Conservation (phyloP, 1,140 invertebrate genomes). For the Chrysoperla carnea region DNA sequence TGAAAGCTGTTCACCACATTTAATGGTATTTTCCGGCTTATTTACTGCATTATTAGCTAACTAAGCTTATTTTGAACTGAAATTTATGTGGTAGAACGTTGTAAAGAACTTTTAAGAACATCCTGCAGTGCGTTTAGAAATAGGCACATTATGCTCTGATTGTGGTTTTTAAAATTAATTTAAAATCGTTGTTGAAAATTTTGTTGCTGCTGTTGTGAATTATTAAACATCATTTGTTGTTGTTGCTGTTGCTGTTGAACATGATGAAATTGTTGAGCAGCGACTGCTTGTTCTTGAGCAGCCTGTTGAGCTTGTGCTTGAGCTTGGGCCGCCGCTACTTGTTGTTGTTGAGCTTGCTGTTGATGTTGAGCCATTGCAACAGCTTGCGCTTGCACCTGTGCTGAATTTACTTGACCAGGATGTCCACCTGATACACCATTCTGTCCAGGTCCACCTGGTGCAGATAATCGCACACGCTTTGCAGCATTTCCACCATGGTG, state of each 20-base stretch:
- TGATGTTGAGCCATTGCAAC: slow-evolving; percentile 8
- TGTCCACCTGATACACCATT: neutral
- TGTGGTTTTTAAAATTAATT: neutral
- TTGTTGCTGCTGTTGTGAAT: slow-evolving; percentile 32
- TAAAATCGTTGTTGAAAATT: slow-evolving; percentile 44
- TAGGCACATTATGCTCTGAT: too few relatives aligned
- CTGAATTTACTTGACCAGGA: slow-evolving; percentile 10
- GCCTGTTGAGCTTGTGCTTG: slow-evolving; percentile 18
- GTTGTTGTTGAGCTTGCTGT: slow-evolving; percentile 7
- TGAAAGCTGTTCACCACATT: too few relatives aligned
- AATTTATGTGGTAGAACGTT: too few relatives aligned
- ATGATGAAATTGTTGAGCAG: slow-evolving; percentile 23
- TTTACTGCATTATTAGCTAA: too few relatives aligned
- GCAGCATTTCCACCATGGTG: slow-evolving; percentile 35
- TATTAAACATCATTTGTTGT: slow-evolving; percentile 41
- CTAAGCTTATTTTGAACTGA: too few relatives aligned
- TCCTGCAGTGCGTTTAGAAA: too few relatives aligned
- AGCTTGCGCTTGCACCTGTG: slow-evolving; percentile 2
- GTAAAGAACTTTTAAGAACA: too few relatives aligned
- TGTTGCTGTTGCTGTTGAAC: slow-evolving; percentile 32
- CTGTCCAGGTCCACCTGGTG: slow-evolving; percentile 17
- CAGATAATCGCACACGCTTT: slow-evolving; percentile 36
- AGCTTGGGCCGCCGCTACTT: slow-evolving; percentile 10
- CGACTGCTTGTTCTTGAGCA: neutral
- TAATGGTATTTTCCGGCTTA: too few relatives aligned